Conservation (phyloP, 2,113 vertebrate species). For the Hippopotamus amphibius region DNA sequence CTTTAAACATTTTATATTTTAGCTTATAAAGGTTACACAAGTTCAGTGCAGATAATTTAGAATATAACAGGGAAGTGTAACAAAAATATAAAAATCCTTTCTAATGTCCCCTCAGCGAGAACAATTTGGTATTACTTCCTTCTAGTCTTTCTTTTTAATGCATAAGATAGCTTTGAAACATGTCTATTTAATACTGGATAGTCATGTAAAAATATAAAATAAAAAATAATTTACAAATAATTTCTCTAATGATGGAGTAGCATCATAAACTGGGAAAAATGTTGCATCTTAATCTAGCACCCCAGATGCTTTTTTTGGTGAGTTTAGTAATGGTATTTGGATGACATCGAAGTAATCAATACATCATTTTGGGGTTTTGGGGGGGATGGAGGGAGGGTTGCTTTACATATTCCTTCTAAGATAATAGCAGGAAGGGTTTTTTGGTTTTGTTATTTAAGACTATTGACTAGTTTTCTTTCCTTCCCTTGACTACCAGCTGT, state of each 20-base stretch:
- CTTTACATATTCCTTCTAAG: neutral
- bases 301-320: neutral
- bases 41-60: neutral
- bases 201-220: neutral
- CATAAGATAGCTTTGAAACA: neutral
- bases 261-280: neutral
- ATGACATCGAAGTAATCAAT: neutral
- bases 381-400: fast-evolving
- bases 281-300: neutral
- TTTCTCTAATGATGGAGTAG: neutral
- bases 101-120: neutral
- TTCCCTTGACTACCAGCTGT: neutral
- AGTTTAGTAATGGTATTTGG: neutral
- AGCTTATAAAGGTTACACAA: neutral
- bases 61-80: neutral
- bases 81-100: neutral
- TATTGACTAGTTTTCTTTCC: neutral
- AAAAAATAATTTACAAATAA: constrained; percentile 35
- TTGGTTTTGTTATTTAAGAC: neutral
- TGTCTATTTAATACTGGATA: neutral
- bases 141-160: neutral
- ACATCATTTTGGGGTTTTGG: neutral
- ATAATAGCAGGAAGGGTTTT: neutral
- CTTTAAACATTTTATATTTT: constrained; percentile 1
- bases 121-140: neutral